Evolutionary conservation across 2,888 invertebrate genomes (phyloP), one percentile per base, ranked within the genome.

Genomic region (Ecdyonurus torrentis): DNA sequence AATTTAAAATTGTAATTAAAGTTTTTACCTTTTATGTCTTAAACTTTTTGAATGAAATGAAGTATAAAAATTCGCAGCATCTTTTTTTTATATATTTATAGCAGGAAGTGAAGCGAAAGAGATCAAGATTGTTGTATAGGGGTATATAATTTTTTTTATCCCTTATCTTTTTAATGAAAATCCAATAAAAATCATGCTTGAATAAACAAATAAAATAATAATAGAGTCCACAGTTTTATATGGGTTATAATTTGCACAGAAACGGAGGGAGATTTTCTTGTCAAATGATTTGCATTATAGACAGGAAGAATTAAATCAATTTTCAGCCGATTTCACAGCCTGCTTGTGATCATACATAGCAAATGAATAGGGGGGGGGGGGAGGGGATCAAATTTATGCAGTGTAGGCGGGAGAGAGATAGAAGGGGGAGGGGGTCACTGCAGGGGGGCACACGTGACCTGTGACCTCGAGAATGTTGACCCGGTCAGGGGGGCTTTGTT

Each of bases 231-330:
- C n/a, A n/a, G n/a, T n/a, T n/a, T n/a, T n/a, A n/a, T n/a, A n/a
- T n/a, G n/a, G n/a, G n/a, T n/a, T n/a, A n/a, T n/a, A n/a, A n/a
- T n/a, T n/a, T n/a, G n/a, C n/a, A n/a, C n/a, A n/a, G n/a, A n/a
- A n/a, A n/a, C n/a, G n/a, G n/a, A n/a, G n/a, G n/a, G n/a, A n/a
- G n/a, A n/a, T n/a, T n/a, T n/a, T n/a, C n/a, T n/a, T 37, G 37
- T 63, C 61, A 64, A 58, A 65, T 64, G 61, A 66, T 66, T 66
- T 66, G 66, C 65, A 66, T 64, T 65, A 65, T 65, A 66, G 64
- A 66, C 64, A n/a, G 58, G 20, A 50, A 23, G n/a, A n/a, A n/a
- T n/a, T 37, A 37, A 37, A 37, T 37, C 37, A 37, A 37, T 37
- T 37, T 37, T 37, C 37, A 37, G 37, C 37, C 37, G 37, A 37